Conservation (phyloP, 1,140 invertebrate species). For the Apis cerana region DNA sequence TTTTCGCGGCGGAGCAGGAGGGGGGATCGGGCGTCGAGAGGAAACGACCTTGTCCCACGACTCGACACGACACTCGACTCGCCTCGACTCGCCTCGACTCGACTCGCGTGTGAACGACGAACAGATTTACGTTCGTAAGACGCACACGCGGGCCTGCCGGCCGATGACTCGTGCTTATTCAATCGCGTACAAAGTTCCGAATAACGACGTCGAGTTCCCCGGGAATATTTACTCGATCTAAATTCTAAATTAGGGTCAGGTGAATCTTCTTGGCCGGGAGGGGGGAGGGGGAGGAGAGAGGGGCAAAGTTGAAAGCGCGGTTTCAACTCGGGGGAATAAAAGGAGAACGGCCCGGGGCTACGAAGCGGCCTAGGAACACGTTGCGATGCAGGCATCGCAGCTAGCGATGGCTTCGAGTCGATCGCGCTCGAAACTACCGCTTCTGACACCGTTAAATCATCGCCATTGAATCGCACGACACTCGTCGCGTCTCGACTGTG, state of each 20-base stretch:
- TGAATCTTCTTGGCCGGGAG: not conserved
- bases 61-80: too few species aligned
- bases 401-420: too few species aligned
- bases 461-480: too few species aligned
- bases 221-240: not conserved
- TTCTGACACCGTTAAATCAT: too few species aligned
- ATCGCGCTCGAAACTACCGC: too few species aligned
- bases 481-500: too few species aligned
- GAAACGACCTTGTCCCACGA: too few species aligned
- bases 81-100: too few species aligned
- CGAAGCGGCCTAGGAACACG: too few species aligned
- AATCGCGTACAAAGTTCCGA: not conserved
- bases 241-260: conserved; percentile 28
- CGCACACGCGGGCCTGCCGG: not conserved
- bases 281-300: not conserved
- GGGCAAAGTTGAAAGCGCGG: conserved; percentile 18
- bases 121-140: not conserved
- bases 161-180: conserved; percentile 35
- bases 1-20: not conserved
- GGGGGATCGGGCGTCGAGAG: not conserved
- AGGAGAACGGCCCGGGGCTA: not conserved
- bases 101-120: too few species aligned
- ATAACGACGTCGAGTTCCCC: not conserved
- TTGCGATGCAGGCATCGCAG: too few species aligned
- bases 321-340: not conserved